These are phyloP conservation scores for Mormyrus lacerda DNA, from an alignment of 2,113 vertebrate genomes.

Conservation along the genomic window DNA sequence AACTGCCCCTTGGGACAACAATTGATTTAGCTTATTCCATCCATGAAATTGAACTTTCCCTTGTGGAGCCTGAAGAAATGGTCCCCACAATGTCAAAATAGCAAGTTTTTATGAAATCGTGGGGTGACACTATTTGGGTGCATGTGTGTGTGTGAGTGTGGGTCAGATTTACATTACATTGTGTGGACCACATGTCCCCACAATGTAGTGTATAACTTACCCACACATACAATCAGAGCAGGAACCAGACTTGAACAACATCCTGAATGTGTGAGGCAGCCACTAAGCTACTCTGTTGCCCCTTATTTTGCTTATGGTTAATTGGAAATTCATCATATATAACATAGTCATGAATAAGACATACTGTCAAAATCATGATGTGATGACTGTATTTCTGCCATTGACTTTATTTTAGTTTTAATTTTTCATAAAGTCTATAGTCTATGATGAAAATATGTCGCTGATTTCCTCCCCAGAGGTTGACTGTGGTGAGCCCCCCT, in stretches of 20 bases:
- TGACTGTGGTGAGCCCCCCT: conserved; percentile 54
- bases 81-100: too few relatives aligned
- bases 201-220: background rate
- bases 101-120: too few relatives aligned
- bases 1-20: background rate
- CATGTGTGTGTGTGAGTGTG: too few relatives aligned
- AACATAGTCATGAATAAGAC: background rate
- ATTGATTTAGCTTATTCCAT: background rate
- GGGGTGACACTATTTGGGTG: too few relatives aligned
- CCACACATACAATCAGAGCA: background rate
- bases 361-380: background rate
- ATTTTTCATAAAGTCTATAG: background rate
- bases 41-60: background rate
- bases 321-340: background rate
- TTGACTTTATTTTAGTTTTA: background rate
- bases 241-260: background rate
- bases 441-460: background rate
- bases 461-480: conserved; percentile 44
- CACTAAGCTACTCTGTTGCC: background rate
- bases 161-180: too few relatives aligned
- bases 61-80: background rate
- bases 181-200: too few relatives aligned
- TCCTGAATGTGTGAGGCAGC: background rate
- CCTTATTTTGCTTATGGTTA: background rate
- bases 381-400: background rate